A percentile compares a stretch with the other conserved stretches of the same genome.
phyloP scores from a whole-genome alignment of 1,140 invertebrate species.

The Sarcophaga peregrina region DNA sequence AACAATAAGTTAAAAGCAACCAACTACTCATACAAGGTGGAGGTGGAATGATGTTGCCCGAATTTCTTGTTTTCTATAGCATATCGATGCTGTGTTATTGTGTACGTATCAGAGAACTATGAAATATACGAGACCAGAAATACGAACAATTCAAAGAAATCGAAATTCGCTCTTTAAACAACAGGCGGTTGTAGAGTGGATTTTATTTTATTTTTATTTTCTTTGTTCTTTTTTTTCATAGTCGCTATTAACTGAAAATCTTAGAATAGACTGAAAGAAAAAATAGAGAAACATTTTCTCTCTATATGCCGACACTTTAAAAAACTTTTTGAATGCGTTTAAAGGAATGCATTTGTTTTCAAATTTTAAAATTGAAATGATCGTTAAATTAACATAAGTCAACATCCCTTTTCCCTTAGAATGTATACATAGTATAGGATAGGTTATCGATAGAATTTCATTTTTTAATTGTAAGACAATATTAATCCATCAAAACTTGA shows the following conservation, averaged over 20 bases:
- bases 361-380: too few species aligned
- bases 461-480: too few species aligned
- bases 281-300: slow-evolving; percentile 9
- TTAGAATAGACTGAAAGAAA: slow-evolving; percentile 32
- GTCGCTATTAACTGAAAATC: background rate
- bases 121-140: background rate
- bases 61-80: background rate
- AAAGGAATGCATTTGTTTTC: background rate
- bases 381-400: too few species aligned
- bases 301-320: background rate
- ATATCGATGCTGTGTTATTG: background rate
- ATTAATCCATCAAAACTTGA: too few species aligned
- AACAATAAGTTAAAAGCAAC: background rate
- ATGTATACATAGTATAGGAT: too few species aligned
- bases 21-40: slow-evolving; percentile 37
- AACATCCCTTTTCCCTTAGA: too few species aligned
- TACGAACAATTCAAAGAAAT: background rate
- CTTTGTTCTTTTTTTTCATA: background rate
- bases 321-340: background rate
- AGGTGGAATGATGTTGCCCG: slow-evolving; percentile 35
- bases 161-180: slow-evolving; percentile 14
- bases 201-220: background rate
- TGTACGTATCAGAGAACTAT: background rate
- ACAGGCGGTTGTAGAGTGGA: slow-evolving; percentile 22
- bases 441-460: too few species aligned